Percentiles rank a stretch among this genome's conserved stretches.
Evolutionary conservation across 2,888 invertebrate species (phyloP).

Genomic region (Hydrotaea diabolus): DNA sequence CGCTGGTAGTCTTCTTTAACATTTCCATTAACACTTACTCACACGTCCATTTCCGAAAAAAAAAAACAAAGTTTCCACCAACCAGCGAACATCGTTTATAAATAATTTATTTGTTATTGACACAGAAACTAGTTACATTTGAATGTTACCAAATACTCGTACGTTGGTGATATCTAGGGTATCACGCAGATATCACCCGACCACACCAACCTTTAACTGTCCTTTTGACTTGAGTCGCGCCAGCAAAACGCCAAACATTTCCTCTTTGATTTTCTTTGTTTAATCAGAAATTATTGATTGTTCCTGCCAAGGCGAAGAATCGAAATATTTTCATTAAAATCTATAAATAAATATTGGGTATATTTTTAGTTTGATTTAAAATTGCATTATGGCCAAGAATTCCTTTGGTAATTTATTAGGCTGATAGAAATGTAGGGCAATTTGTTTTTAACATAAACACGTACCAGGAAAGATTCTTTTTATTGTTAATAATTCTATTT

Average conservation of each 20-base stretch:
- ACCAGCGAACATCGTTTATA: not conserved
- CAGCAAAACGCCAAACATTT: no score
- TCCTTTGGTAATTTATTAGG: no score
- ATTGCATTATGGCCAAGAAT: no score
- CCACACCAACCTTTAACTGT: not conserved
- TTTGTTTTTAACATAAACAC: conserved; percentile 7
- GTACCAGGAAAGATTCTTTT: conserved; percentile 1
- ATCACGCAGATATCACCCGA: not conserved
- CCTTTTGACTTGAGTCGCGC: not conserved
- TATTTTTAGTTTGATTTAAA: not conserved
- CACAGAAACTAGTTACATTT: conserved; percentile 25
- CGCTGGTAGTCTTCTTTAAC: not conserved
- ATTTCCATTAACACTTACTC: conserved; percentile 34
- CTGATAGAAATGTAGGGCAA: not conserved
- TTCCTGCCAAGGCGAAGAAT: not conserved
- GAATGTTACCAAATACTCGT: not conserved
- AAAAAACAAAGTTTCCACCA: no score
- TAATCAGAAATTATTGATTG: not conserved
- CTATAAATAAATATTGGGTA: conserved; percentile 30
- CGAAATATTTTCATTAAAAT: not conserved
- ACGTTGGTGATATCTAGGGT: not conserved
- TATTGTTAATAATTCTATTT: no score
- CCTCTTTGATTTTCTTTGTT: not conserved
- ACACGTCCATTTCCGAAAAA: not conserved
- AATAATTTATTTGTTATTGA: conserved; percentile 34